These are phyloP conservation scores for Aplocera efformata DNA, from an alignment of 2,888 invertebrate species.

Conservation along the genomic window DNA sequence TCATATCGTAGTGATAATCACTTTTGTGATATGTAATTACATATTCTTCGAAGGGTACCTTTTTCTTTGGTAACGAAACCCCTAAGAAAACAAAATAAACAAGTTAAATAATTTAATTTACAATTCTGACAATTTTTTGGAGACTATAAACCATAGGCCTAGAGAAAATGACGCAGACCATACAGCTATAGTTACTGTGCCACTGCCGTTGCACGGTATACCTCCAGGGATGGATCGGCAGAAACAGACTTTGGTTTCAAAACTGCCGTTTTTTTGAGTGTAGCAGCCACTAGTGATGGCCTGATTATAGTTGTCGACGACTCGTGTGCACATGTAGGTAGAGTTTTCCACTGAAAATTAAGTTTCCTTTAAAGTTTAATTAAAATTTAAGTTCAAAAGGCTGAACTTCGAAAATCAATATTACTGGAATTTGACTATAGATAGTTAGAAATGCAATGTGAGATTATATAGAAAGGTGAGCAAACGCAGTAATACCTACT, in stretches of 20 bases:
- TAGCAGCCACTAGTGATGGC: slow-evolving; percentile 81
- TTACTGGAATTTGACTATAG: too few species aligned
- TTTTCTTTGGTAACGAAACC: too few species aligned
- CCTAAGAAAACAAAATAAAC: too few species aligned
- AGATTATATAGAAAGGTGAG: too few species aligned
- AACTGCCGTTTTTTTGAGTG: slow-evolving; percentile 68
- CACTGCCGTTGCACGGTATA: slow-evolving; percentile 53
- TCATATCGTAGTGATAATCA: too few species aligned
- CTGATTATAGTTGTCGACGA: slow-evolving; percentile 65
- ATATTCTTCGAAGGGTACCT: too few species aligned
- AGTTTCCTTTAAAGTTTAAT: background rate
- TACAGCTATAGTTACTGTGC: slow-evolving; percentile 27
- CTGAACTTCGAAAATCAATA: too few species aligned
- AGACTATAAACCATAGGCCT: slow-evolving; percentile 25
- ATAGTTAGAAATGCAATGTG: too few species aligned
- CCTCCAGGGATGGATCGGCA: slow-evolving; percentile 61
- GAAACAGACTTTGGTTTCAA: slow-evolving; percentile 58
- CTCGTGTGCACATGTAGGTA: slow-evolving; percentile 85
- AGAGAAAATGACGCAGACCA: slow-evolving; percentile 29
- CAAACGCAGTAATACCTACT: too few species aligned
- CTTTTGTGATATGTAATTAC: too few species aligned
- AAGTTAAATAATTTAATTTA: too few species aligned
- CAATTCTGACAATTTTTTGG: slow-evolving; percentile 16
- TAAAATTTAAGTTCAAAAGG: background rate
- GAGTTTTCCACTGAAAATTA: slow-evolving; percentile 82